Conservation (phyloP, 2,888 invertebrate species). For the Melinopterus prodromus region DNA sequence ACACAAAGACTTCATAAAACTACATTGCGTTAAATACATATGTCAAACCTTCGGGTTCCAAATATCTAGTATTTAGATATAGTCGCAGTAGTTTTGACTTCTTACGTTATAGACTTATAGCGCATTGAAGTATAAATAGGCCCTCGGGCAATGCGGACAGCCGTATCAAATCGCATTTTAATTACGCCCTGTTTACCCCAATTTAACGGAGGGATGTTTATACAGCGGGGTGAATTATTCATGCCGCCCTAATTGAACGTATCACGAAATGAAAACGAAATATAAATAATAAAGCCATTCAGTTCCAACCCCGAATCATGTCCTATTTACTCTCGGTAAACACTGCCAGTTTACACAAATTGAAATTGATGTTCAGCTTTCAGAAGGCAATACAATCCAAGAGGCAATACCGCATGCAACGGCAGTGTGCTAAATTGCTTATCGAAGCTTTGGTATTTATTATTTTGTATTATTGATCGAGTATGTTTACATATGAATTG, state of each 20-base stretch:
- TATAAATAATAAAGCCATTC: background rate
- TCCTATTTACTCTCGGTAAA: background rate
- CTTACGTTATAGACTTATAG: too few species aligned
- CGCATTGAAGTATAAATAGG: too few species aligned
- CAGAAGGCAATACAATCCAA: background rate
- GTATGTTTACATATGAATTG: too few species aligned
- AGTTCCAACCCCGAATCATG: background rate
- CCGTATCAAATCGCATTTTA: background rate
- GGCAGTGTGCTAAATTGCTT: background rate
- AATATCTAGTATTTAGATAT: too few species aligned
- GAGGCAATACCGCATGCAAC: background rate
- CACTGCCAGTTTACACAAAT: background rate
- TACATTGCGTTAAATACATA: too few species aligned
- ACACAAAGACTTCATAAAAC: too few species aligned
- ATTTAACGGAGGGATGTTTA: background rate
- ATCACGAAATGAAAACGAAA: background rate
- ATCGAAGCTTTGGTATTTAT: background rate
- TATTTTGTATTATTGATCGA: background rate
- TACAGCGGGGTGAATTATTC: background rate
- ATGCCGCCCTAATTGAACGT: background rate
- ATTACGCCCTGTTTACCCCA: background rate
- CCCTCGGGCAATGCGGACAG: background rate
- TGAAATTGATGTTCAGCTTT: background rate
- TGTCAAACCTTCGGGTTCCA: too few species aligned
- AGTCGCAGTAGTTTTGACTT: too few species aligned